These are phyloP conservation scores for Nansenia antarctica DNA, from an alignment of 2,113 vertebrate genomes.

Conservation along the genomic window DNA sequence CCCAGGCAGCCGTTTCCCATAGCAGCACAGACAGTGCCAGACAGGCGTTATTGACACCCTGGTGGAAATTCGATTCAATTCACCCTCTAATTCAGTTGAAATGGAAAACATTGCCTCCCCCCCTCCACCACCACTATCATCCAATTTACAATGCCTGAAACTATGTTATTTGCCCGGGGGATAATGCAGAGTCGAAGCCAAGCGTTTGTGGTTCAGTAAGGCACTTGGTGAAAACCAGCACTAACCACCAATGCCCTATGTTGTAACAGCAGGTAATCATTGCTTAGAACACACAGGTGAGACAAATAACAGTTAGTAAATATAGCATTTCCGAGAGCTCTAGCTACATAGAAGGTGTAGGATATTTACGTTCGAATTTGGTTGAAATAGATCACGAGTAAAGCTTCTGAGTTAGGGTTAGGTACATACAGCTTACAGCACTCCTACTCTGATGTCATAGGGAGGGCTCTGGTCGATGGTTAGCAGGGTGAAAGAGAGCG, in stretches of 20 bases:
- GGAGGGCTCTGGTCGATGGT: too few relatives aligned
- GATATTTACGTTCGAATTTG: too few relatives aligned
- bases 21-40: slow-evolving; percentile 32
- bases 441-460: too few relatives aligned
- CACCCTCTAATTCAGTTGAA: slow-evolving; percentile 43
- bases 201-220: background rate
- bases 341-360: too few relatives aligned
- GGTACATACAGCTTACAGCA: too few relatives aligned
- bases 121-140: slow-evolving; percentile 26
- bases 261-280: background rate
- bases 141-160: slow-evolving; percentile 17
- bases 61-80: slow-evolving; percentile 39
- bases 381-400: too few relatives aligned
- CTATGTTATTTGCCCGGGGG: background rate
- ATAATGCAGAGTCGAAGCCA: background rate
- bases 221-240: background rate
- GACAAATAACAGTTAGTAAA: background rate
- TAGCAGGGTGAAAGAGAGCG: too few relatives aligned
- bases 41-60: slow-evolving; percentile 28
- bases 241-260: background rate
- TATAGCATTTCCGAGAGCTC: background rate
- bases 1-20: slow-evolving; percentile 47
- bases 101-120: slow-evolving; percentile 16
- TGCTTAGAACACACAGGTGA: background rate
- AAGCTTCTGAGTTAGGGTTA: too few relatives aligned